Evolutionary conservation across 2,113 vertebrate species (phyloP).

Genomic region (Siniperca chuatsi): DNA sequence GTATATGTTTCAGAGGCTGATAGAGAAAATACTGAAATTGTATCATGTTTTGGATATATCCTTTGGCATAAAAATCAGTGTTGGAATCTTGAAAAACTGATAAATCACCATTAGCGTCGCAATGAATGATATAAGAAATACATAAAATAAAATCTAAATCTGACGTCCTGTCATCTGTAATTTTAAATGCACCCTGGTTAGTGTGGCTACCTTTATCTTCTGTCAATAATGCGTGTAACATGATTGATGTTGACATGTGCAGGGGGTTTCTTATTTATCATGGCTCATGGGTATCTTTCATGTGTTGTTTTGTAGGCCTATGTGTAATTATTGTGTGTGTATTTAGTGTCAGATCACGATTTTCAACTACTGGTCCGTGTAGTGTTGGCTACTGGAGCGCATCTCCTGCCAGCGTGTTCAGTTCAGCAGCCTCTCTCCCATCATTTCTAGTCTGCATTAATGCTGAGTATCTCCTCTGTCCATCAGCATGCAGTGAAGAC

Average conservation of each 20-base stretch:
- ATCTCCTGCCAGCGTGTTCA: not conserved
- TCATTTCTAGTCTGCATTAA: not conserved
- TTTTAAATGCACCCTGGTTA: not conserved
- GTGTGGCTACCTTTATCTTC: not conserved
- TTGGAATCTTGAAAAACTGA: not conserved
- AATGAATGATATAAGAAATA: not conserved
- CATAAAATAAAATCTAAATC: not conserved
- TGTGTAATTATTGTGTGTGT: not conserved
- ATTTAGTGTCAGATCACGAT: not conserved
- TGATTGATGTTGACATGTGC: not conserved
- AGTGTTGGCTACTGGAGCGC: not conserved
- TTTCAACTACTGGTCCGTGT: not conserved
- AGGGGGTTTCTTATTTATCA: constrained; percentile 2
- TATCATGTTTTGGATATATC: not conserved
- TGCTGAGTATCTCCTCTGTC: not conserved
- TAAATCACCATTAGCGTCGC: not conserved
- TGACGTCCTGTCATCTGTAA: not conserved
- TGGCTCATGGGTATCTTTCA: not conserved
- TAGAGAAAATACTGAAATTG: not conserved
- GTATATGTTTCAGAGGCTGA: not conserved
- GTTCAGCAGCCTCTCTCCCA: not conserved
- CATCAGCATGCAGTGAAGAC: not conserved
- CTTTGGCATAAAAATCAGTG: not conserved
- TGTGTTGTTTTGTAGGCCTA: not conserved
- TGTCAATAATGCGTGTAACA: not conserved